These are phyloP conservation scores for Cryptomyrus ogoouensis DNA, from an alignment of 2,113 vertebrate genomes.

Conservation along the genomic window DNA sequence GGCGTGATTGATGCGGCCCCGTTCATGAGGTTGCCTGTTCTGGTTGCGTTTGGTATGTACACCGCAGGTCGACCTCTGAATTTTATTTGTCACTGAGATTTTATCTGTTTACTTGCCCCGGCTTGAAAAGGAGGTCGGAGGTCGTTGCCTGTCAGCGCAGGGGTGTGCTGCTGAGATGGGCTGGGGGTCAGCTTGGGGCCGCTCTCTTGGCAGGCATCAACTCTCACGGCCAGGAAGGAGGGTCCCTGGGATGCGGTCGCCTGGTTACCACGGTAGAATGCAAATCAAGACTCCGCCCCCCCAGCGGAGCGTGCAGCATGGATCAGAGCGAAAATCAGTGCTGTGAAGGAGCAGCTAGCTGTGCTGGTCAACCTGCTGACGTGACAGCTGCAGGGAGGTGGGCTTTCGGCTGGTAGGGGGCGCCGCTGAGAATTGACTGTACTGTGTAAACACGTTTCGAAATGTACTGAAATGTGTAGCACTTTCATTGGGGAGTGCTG, in stretches of 20 bases:
- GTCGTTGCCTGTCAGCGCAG: neutral
- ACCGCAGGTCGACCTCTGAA: neutral
- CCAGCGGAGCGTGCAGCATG: neutral
- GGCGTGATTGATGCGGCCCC: neutral
- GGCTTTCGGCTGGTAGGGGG: neutral
- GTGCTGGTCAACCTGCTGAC: neutral
- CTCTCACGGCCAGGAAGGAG: neutral
- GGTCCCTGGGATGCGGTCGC: neutral
- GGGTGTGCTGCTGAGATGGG: neutral
- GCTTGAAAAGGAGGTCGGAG: neutral
- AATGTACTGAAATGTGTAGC: neutral
- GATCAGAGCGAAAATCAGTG: neutral
- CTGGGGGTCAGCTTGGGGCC: neutral
- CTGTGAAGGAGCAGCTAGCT: neutral
- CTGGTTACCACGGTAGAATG: neutral
- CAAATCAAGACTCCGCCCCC: neutral
- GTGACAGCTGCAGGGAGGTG: neutral
- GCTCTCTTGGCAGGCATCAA: neutral
- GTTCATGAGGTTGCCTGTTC: neutral
- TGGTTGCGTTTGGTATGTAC: neutral
- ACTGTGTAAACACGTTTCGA: neutral
- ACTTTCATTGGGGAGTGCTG: neutral
- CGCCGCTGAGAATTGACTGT: neutral
- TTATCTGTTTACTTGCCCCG: neutral
- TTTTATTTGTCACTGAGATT: conserved; percentile 6